Conservation (phyloP, 2,888 invertebrate species). For the Mechanitis messenoides region DNA sequence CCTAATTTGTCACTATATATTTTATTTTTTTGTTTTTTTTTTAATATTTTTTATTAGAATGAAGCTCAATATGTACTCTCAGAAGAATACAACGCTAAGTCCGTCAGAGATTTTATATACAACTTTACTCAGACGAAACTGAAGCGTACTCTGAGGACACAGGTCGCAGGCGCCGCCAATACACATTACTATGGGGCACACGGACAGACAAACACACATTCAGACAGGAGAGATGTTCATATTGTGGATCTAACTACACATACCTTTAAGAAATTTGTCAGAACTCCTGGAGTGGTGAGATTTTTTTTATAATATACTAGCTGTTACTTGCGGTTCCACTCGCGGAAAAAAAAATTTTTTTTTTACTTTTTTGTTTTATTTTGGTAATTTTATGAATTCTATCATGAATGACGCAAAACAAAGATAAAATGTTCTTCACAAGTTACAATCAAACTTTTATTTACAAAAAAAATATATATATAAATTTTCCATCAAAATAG, state of each 20-base stretch:
- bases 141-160: slow-evolving; percentile 59
- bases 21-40: not conserved
- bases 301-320: not conserved
- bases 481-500: no score
- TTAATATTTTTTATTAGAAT: slow-evolving; percentile 64
- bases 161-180: slow-evolving; percentile 51
- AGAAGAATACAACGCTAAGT: slow-evolving; percentile 66
- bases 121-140: slow-evolving; percentile 67
- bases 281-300: slow-evolving; percentile 77
- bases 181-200: slow-evolving; percentile 64
- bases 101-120: slow-evolving; percentile 71
- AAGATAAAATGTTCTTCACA: no score
- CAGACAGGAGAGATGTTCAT: slow-evolving; percentile 55
- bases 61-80: slow-evolving; percentile 81
- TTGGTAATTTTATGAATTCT: no score
- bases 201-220: slow-evolving; percentile 33
- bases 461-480: no score
- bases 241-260: slow-evolving; percentile 80
- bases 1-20: no score
- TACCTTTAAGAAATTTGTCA: slow-evolving; percentile 79
- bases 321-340: no score
- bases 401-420: no score
- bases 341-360: no score
- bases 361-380: no score
- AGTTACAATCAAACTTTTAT: no score